These are phyloP conservation scores for Cardiocondyla obscurior DNA, from an alignment of 1,140 invertebrate species.

Conservation along the genomic window DNA sequence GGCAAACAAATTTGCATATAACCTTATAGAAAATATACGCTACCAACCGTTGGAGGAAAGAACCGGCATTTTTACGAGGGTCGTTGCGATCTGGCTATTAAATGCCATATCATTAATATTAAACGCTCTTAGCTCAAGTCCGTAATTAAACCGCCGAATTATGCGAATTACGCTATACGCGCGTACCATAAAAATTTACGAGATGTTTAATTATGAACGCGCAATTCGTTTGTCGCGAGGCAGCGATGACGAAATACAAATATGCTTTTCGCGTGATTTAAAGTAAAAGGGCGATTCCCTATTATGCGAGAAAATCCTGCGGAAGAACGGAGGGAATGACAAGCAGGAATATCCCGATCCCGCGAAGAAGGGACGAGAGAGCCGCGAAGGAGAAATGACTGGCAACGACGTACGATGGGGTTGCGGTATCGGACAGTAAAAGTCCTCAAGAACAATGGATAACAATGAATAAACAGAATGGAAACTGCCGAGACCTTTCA, in stretches of 20 bases:
- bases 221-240: neutral
- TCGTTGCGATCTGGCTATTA: neutral
- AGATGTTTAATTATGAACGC: neutral
- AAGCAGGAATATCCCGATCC: slow-evolving; percentile 70
- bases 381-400: slow-evolving; percentile 74
- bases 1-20: slow-evolving; percentile 33
- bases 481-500: slow-evolving; percentile 77
- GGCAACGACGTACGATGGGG: slow-evolving; percentile 49
- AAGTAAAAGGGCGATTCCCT: slow-evolving; percentile 64
- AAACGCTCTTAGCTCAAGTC: neutral
- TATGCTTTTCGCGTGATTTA: slow-evolving; percentile 61
- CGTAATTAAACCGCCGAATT: neutral
- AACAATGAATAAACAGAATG: slow-evolving; percentile 80
- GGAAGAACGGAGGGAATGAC: slow-evolving; percentile 72
- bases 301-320: neutral
- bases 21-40: neutral
- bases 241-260: slow-evolving; percentile 19
- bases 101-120: slow-evolving; percentile 23
- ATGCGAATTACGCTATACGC: neutral
- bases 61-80: neutral
- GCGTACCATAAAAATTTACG: slow-evolving; percentile 27
- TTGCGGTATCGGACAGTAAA: slow-evolving; percentile 75
- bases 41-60: slow-evolving; percentile 6
- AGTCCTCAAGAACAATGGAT: slow-evolving; percentile 79
- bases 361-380: slow-evolving; percentile 1